Conservation (phyloP, 2,888 invertebrate genomes). For the Polydrusus pterygomalis region DNA sequence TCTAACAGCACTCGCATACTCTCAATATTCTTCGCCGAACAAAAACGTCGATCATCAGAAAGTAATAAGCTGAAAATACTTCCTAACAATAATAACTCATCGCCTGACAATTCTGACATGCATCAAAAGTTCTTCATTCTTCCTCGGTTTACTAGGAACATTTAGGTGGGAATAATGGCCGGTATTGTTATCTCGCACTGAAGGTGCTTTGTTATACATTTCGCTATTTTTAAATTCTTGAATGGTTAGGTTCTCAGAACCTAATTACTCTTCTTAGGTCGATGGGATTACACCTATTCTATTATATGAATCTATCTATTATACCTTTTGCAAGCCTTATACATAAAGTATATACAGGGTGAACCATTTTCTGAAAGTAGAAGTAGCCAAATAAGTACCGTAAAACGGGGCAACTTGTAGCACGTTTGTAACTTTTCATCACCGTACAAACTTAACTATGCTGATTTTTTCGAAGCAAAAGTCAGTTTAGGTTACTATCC, state of each 20-base stretch:
- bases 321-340: background rate
- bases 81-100: background rate
- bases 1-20: no score
- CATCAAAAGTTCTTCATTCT: conserved; percentile 12
- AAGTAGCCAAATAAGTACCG: no score
- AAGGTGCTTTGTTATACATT: conserved; percentile 18
- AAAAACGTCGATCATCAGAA: background rate
- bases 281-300: background rate
- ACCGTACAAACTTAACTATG: no score
- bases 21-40: background rate
- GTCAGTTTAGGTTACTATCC: no score
- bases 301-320: background rate
- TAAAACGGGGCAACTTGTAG: no score
- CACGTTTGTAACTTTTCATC: no score
- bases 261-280: conserved; percentile 20
- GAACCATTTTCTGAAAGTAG: background rate
- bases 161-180: conserved; percentile 12
- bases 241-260: conserved; percentile 14
- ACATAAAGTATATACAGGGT: no score
- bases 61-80: background rate
- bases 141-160: conserved; percentile 9
- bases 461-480: no score
- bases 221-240: conserved; percentile 6
- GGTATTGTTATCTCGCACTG: conserved; percentile 12
- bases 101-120: conserved; percentile 19